Evolutionary conservation across 2,888 invertebrate species (phyloP).

Genomic region (Candidula unifasciata): DNA sequence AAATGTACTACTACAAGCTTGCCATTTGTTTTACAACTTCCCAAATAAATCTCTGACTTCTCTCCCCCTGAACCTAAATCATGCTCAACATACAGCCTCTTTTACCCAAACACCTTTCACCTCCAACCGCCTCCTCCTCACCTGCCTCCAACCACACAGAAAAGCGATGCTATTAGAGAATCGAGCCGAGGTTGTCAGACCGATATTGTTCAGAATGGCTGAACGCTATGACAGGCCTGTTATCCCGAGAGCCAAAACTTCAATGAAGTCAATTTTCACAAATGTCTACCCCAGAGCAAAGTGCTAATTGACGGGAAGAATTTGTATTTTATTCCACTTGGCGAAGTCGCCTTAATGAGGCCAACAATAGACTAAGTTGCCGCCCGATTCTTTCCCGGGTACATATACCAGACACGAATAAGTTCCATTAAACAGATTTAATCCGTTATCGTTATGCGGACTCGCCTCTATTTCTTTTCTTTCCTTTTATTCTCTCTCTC

Average conservation of each 20-base stretch:
- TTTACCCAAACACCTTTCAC: neutral
- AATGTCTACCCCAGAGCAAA: conserved; percentile 15
- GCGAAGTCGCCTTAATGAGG: neutral
- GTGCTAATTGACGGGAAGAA: neutral
- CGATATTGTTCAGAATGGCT: neutral
- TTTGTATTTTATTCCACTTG: neutral
- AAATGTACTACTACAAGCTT: no score
- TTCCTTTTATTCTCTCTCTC: no score
- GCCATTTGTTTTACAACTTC: no score
- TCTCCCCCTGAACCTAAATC: no score
- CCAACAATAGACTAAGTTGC: neutral
- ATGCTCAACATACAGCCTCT: neutral
- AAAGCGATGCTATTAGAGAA: neutral
- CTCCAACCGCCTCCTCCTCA: neutral
- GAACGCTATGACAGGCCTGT: conserved; percentile 2
- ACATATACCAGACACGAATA: neutral
- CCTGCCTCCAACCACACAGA: neutral
- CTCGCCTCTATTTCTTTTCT: no score
- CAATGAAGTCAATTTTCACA: conserved; percentile 18
- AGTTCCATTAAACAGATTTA: neutral
- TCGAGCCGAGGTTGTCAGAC: neutral
- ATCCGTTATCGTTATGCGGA: no score
- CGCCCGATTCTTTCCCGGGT: neutral
- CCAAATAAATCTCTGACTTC: neutral
- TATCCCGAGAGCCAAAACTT: neutral